Percentiles rank a stretch among this genome's conserved stretches.
These are phyloP conservation scores for Synanthedon andrenaeformis DNA, from an alignment of 2,888 invertebrate genomes.

Conservation along the genomic window DNA sequence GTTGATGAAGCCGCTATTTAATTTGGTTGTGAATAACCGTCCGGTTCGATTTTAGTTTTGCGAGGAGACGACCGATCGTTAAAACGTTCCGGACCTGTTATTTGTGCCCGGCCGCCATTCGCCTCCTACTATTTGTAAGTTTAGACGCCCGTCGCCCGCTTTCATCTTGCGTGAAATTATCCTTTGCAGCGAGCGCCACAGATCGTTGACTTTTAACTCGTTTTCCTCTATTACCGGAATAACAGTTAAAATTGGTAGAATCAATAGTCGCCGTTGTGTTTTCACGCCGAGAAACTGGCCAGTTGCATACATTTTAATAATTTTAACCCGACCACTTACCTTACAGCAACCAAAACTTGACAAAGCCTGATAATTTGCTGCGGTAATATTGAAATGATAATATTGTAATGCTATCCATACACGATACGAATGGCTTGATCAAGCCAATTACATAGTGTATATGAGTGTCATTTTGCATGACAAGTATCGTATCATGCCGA, in stretches of 20 bases:
- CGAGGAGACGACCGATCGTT: constrained; percentile 15
- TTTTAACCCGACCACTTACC: too few relatives aligned
- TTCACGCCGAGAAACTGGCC: too few relatives aligned
- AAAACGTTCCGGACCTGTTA: constrained; percentile 31
- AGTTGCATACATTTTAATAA: too few relatives aligned
- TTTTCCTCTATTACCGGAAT: constrained; percentile 6
- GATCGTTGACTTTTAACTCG: constrained; percentile 20
- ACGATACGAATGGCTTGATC: too few relatives aligned
- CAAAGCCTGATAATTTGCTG: too few relatives aligned
- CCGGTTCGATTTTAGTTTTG: constrained; percentile 7
- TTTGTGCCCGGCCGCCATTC: constrained; percentile 20
- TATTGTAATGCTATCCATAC: too few relatives aligned
- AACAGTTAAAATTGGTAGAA: neutral
- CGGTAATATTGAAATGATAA: too few relatives aligned
- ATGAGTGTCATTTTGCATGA: too few relatives aligned
- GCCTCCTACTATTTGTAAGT: constrained; percentile 31
- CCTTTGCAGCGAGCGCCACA: constrained; percentile 12
- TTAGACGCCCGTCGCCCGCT: constrained; percentile 22
- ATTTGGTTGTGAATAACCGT: constrained; percentile 23
- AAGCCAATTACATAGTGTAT: too few relatives aligned
- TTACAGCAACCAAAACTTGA: too few relatives aligned
- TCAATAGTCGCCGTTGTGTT: too few relatives aligned
- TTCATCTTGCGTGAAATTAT: constrained; percentile 41
- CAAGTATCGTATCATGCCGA: too few relatives aligned
- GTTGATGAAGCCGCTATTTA: constrained; percentile 37